Base-by-base conservation (phyloP, 2,113 vertebrate genomes). In the Xerus inauris region DNA sequence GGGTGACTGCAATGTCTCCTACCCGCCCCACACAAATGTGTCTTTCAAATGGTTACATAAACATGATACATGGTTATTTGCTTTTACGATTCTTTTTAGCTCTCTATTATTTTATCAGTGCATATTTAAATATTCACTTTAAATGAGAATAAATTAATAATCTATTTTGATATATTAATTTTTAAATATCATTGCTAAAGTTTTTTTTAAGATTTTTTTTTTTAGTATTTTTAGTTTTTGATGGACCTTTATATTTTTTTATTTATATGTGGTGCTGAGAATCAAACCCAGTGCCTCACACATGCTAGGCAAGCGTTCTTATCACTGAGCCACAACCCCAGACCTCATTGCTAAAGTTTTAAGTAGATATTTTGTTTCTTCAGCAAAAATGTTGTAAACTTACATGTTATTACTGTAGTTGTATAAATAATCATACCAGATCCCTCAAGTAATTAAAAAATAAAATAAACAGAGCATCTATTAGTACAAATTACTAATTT, bases 361-460 rank as follows among this genome's bases (percentile, higher is more conserved):
- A 10, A 86, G 45, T 45, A 8, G 2, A 49, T 83, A 30, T 95
- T 94, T 95, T 97, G 11, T 51, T 95, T 96, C 96, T 95, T 88
- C 12, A 96, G 28, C 76, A 97, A 91, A 49, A 96, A 45, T 95
- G 26, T 96, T 97, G 92, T 97, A 62, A 98, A 97, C 71, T 8
- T 90, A 32, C 24, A 76, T 54, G 16, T 96, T 96, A 98, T 97
- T 98, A 98, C 98, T 94, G 98, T 87, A 95, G 51, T 96, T 95
- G 64, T 77, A 96, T 83, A 98, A 98, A 95, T 98, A 98, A 98
- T 97, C 91, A 96, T 77, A 62, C 80, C 38, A 94, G 96, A 97
- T 94, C 92, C 98, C 97, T 97, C 94, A 97, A 57, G 94, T 97
- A 98, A 98, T 98, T 98, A 97, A 98, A 98, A 96, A 97, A 97